These are phyloP conservation scores for Carassius auratus DNA, from an alignment of 2,113 vertebrate species.

Conservation along the genomic window DNA sequence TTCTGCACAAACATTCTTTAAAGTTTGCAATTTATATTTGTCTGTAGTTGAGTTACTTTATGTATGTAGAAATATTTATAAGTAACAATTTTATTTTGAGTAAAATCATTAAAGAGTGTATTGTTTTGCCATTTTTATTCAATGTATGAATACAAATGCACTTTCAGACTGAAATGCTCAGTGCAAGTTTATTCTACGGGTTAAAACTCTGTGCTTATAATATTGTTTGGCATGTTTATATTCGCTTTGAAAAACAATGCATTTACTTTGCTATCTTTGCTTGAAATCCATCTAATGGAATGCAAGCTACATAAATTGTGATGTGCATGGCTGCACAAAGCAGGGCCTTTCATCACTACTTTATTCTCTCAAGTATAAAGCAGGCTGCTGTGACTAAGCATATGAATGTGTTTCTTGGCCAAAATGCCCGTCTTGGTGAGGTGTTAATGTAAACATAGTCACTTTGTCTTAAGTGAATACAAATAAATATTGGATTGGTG, in stretches of 20 bases:
- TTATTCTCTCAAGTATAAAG: neutral
- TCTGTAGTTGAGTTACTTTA: too few species aligned
- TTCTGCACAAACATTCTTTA: too few species aligned
- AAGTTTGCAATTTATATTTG: too few species aligned
- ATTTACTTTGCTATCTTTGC: neutral
- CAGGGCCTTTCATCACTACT: neutral
- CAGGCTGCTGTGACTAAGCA: neutral
- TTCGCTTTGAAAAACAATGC: neutral
- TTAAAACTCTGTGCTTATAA: neutral
- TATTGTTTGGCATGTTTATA: neutral
- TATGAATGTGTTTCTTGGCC: constrained; percentile 12
- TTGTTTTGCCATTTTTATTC: neutral
- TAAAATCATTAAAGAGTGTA: neutral
- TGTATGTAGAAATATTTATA: neutral
- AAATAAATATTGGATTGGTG: neutral
- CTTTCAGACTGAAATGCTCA: neutral
- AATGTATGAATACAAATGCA: neutral
- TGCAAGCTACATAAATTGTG: neutral
- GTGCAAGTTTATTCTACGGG: neutral
- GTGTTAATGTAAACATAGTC: neutral
- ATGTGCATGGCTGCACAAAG: neutral
- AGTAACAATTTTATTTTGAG: neutral
- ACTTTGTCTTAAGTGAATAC: neutral
- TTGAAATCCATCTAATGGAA: neutral
- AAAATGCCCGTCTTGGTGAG: constrained; percentile 6